These are phyloP conservation scores for Acleris holmiana DNA, from an alignment of 2,888 invertebrate species.

Conservation along the genomic window DNA sequence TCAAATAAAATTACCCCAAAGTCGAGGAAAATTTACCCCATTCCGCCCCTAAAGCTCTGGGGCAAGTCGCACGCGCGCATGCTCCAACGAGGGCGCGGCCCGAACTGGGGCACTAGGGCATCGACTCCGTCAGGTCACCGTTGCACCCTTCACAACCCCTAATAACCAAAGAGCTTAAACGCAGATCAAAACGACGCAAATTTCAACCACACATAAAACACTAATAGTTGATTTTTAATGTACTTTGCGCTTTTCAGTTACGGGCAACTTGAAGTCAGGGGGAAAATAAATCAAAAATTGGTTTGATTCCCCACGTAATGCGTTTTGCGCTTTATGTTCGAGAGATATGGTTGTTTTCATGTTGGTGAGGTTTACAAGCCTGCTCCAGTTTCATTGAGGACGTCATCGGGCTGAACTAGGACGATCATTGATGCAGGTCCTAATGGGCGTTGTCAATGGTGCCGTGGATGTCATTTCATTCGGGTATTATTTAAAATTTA, in stretches of 20 bases:
- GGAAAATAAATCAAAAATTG: slow-evolving; percentile 21
- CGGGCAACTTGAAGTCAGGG: background rate
- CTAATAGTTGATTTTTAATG: background rate
- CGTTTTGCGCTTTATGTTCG: slow-evolving; percentile 13
- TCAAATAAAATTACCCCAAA: slow-evolving; percentile 10
- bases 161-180: slow-evolving; percentile 11
- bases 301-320: background rate
- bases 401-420: slow-evolving; percentile 8
- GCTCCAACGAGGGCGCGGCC: slow-evolving; percentile 55
- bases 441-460: slow-evolving; percentile 6
- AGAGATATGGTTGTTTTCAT: background rate
- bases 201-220: background rate
- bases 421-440: slow-evolving; percentile 17
- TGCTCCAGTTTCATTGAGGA: slow-evolving; percentile 31
- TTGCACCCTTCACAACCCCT: slow-evolving; percentile 34
- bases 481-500: too few relatives aligned
- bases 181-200: background rate
- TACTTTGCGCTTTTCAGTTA: background rate
- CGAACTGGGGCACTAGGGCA: slow-evolving; percentile 74
- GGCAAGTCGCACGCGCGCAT: slow-evolving; percentile 55
- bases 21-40: slow-evolving; percentile 22
- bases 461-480: background rate
- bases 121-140: slow-evolving; percentile 69
- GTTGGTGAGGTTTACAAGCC: background rate
- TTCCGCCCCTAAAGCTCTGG: slow-evolving; percentile 37